phyloP scores from a whole-genome alignment of 2,797 vertebrate species.

The Dendrocincla tyrannina region DNA sequence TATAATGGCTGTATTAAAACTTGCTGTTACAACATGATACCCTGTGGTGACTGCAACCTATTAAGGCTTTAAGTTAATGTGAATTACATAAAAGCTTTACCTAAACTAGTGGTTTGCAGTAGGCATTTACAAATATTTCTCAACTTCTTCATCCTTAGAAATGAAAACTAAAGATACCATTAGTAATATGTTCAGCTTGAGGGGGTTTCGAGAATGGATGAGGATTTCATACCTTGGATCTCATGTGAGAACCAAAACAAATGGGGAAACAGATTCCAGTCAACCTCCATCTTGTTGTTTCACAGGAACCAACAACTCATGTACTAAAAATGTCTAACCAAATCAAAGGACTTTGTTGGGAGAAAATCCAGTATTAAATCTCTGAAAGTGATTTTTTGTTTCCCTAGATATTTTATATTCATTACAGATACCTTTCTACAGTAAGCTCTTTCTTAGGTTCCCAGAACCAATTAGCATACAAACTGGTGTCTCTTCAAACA shows the following conservation, averaged over 20 bases:
- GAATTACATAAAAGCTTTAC: neutral
- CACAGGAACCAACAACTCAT: neutral
- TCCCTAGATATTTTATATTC: neutral
- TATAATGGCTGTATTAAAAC: neutral
- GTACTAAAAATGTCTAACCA: neutral
- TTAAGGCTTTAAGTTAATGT: neutral
- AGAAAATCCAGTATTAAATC: neutral
- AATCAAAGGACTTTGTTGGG: neutral
- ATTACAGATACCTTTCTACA: neutral
- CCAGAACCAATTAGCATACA: neutral
- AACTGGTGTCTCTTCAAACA: neutral
- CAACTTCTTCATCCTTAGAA: neutral
- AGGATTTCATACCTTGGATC: neutral
- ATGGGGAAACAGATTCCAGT: neutral
- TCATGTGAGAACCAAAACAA: neutral
- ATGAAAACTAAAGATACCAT: neutral
- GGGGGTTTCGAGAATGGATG: neutral
- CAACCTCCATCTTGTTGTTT: rapidly evolving
- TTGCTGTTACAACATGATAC: neutral
- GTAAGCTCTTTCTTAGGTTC: neutral
- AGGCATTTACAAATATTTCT: neutral
- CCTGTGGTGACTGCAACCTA: neutral
- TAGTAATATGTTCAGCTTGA: neutral
- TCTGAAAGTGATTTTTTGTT: neutral
- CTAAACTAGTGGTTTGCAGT: neutral